Evolutionary conservation across 2,888 invertebrate genomes (phyloP), one percentile per base, ranked within the genome.

Genomic region (Caprella mutica): DNA sequence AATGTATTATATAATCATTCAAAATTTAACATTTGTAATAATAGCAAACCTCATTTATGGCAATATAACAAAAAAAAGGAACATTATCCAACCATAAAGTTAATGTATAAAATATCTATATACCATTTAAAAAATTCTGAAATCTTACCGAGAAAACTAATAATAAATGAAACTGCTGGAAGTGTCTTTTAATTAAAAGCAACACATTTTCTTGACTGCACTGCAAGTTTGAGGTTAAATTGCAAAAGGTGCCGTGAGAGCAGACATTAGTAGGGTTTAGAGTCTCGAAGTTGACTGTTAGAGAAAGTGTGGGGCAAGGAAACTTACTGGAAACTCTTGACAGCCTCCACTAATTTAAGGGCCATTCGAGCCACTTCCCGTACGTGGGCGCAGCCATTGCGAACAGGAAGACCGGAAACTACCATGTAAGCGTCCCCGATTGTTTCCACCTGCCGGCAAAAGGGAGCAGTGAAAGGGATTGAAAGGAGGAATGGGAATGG

Each of bases 371-470:
- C 88, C 48, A 96, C 87, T 75, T 96, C 93, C 46, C 86, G 79
- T 0, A 94, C 93, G 74, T 97, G 97, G 38, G 82, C 77, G 67
- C 82, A 84, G 0, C 89, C 93, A 71, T 94, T 94, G 40, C 88
- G 80, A 67, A 86, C 82, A 0, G 97, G 96, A 42, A 97, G 75
- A 4, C 96, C 96, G 0, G 88, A 89, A 1, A 89, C 89, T 1
- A 91, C 91, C 91, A 92, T 91, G 72, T 92, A 92, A 0, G 91
- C 90, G 70, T 92, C 91, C 0, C 91, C 91, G 66, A 91, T 92
- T 5, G 91, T 92, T 75, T 92, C 91, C 69, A 94, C 90, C 83
- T 92, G 76, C 12, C 4, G 3, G 4, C 23, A 35, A 40, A 19
- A 2, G 12, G 8, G 23, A 33, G n/a, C n/a, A n/a, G n/a, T n/a